Percentiles rank a stretch among this genome's conserved stretches.
These are phyloP conservation scores for Ylistrum balloti DNA, from an alignment of 1,140 invertebrate genomes.

Conservation along the genomic window DNA sequence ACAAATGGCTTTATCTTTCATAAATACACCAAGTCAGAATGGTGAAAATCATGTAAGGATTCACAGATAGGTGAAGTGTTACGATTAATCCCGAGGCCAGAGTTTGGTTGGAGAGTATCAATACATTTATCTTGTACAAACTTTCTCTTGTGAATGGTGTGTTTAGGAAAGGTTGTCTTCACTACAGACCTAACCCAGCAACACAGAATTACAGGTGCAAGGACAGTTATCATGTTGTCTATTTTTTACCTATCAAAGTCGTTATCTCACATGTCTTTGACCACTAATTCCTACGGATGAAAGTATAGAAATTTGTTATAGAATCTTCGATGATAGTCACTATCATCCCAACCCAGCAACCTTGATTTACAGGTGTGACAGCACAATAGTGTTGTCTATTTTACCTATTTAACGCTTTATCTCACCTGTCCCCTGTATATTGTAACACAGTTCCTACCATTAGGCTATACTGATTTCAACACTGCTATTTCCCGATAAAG, in stretches of 20 bases:
- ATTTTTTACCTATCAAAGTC: neutral
- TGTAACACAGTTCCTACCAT: neutral
- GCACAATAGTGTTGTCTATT: neutral
- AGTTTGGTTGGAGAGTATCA: neutral
- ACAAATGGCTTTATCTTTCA: neutral
- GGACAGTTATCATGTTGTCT: neutral
- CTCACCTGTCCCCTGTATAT: neutral
- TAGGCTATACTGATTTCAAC: neutral
- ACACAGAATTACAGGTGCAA: conserved; percentile 15
- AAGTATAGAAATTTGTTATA: conserved; percentile 21
- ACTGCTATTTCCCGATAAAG: neutral
- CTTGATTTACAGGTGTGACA: conserved; percentile 33
- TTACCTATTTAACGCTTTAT: conserved; percentile 1
- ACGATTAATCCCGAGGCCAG: neutral
- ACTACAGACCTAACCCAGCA: neutral
- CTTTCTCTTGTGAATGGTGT: neutral
- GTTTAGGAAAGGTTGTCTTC: neutral
- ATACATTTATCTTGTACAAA: conserved; percentile 29
- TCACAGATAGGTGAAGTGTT: neutral
- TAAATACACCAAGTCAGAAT: neutral
- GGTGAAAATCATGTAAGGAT: neutral
- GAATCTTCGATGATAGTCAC: neutral
- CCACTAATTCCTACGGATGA: neutral
- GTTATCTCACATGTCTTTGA: neutral
- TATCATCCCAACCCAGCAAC: neutral